Percentiles rank a stretch among this genome's conserved stretches.
phyloP scores from a whole-genome alignment of 2,888 invertebrate species.

The Cataglyphis cursor region DNA sequence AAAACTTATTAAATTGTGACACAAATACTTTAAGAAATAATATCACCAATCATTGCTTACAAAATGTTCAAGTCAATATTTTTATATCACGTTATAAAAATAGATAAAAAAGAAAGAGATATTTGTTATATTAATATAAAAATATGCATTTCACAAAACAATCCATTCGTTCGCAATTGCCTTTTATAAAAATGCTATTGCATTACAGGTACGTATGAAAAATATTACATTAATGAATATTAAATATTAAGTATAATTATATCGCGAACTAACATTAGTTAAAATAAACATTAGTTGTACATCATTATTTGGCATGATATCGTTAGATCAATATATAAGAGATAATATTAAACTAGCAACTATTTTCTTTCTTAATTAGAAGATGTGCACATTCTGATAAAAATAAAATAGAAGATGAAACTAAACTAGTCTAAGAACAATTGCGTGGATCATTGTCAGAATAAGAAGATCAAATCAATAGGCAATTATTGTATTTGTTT shows the following conservation, averaged over 20 bases:
- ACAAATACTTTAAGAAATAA: background rate
- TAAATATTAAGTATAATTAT: background rate
- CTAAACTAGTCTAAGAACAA: constrained; percentile 63
- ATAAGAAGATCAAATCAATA: constrained; percentile 35
- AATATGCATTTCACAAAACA: background rate
- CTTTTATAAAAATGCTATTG: background rate
- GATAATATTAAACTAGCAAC: background rate
- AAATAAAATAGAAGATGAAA: background rate
- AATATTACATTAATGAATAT: background rate
- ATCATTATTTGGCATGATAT: background rate
- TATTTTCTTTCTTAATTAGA: background rate
- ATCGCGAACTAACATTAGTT: background rate
- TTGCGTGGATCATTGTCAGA: constrained; percentile 58
- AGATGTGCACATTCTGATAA: constrained; percentile 5
- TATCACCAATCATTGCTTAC: background rate
- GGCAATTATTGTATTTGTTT: background rate
- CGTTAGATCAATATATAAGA: constrained; percentile 7
- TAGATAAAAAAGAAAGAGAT: background rate
- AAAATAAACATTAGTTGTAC: background rate
- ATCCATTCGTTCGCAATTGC: background rate
- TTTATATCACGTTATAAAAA: too few species aligned
- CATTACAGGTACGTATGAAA: constrained; percentile 19
- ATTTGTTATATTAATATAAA: background rate
- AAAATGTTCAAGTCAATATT: background rate
- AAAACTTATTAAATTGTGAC: background rate